Evolutionary conservation across 2,113 vertebrate genomes (phyloP), one percentile per base, ranked within the genome.

Genomic region (Butorides virescens): DNA sequence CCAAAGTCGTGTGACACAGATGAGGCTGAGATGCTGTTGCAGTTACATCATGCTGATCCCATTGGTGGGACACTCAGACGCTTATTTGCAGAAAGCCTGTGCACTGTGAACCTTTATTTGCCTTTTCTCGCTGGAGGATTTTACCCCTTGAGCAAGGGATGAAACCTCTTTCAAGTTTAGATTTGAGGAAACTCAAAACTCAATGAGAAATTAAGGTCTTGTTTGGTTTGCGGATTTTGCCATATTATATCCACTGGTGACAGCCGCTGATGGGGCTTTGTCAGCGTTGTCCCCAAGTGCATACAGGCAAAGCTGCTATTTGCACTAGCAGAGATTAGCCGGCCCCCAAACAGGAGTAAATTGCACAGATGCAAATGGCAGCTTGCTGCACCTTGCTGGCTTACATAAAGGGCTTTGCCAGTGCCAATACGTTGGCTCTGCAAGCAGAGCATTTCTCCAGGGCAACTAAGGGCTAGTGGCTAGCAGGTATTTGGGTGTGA

Each of bases 171-270:
- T 95, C 89, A 95, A 90, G 77, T 66, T 66, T 15, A 86, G 63
- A 55, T 91, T 90, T 91, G 62, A 71, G 67, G 89, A 92, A 96
- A 83, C 67, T 63, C 74, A 75, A 93, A 92, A 73, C 58, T 85
- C 93, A 88, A 74, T 79, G 87, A 94, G 87, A 95, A 95, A 97
- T 95, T 91, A 93, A 97, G 47, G 80, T 91, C 84, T 85, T 95
- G 93, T 97, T 96, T 96, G 91, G 42, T 94, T 90, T 95, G 62
- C 77, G 89, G 95, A 97, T 97, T 97, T 97, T 77, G 50, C 63
- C 55, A 73, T 92, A 94, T 97, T 90, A 91, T 73, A 56, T n/a
- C 55, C 94, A 91, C n/a, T 55, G 81, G 91, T 90, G 94, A 88
- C 94, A 94, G 95, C 50, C 37, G 2, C 55, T 50, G 81, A n/a